These are phyloP conservation scores for Lottia gigantea DNA, from an alignment of 2,888 invertebrate species.

Conservation along the genomic window DNA sequence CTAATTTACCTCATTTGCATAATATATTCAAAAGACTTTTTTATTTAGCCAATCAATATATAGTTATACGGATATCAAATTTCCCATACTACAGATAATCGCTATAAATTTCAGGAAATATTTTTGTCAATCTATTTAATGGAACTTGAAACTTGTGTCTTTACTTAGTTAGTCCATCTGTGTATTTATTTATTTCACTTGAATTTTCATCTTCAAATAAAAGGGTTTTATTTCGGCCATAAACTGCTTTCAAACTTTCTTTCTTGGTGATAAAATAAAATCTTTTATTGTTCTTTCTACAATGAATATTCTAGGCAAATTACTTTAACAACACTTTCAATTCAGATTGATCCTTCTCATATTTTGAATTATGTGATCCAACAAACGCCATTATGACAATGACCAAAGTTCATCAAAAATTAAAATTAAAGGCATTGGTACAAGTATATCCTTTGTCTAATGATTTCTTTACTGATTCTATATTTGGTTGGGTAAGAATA, in stretches of 20 bases:
- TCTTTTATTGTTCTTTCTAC: no score
- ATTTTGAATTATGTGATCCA: no score
- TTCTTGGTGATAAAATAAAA: no score
- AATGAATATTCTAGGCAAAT: no score
- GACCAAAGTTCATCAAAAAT: no score
- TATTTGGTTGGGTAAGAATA: no score
- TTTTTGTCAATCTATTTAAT: conserved; percentile 10
- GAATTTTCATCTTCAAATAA: conserved; percentile 1
- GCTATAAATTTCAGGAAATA: background rate
- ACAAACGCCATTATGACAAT: no score
- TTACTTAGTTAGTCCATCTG: conserved; percentile 5
- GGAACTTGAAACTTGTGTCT: background rate
- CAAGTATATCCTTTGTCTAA: no score
- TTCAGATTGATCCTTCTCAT: no score
- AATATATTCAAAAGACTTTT: conserved; percentile 4
- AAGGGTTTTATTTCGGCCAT: background rate
- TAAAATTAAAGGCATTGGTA: no score
- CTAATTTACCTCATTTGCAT: background rate
- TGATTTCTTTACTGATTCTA: no score
- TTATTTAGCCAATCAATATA: background rate
- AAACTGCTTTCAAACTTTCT: background rate
- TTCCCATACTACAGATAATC: background rate
- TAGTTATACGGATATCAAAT: background rate
- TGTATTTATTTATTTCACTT: background rate
- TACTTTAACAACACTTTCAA: no score